Evolutionary conservation across 2,113 vertebrate species (phyloP).

Genomic region (Muscicapa adusta): DNA sequence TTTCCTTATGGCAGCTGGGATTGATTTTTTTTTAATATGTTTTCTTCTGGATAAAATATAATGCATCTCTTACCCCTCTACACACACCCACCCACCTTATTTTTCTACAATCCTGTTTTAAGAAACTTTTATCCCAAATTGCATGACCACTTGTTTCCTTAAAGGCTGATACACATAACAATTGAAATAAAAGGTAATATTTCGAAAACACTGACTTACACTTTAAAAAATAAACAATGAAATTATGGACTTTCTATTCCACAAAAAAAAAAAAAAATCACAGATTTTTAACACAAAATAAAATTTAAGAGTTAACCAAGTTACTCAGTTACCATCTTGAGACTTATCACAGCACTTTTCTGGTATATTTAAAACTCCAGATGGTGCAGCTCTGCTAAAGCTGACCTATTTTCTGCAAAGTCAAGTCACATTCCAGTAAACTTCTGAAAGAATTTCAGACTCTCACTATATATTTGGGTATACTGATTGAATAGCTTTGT

Average conservation of each 20-base stretch:
- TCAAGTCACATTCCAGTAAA: background rate
- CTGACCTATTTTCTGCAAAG: conserved; percentile 32
- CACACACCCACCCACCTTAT: background rate
- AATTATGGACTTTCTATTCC: background rate
- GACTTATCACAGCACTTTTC: background rate
- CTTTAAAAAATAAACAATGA: background rate
- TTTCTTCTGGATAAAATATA: conserved; percentile 1
- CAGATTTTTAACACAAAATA: background rate
- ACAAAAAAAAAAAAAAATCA: background rate
- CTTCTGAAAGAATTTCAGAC: background rate
- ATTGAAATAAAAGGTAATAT: background rate
- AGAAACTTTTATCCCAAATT: background rate
- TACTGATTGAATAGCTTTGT: background rate
- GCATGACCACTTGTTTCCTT: background rate
- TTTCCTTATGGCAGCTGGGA: background rate
- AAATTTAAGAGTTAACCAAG: background rate
- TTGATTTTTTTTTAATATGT: background rate
- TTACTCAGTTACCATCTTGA: background rate
- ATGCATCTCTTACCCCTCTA: background rate
- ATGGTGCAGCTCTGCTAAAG: conserved; percentile 5
- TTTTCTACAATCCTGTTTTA: background rate
- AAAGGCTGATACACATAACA: background rate
- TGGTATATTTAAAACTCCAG: background rate
- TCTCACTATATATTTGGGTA: background rate
- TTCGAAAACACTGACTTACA: background rate